Evolutionary conservation across 2,888 invertebrate species (phyloP).

Genomic region (Campoplex nolae): DNA sequence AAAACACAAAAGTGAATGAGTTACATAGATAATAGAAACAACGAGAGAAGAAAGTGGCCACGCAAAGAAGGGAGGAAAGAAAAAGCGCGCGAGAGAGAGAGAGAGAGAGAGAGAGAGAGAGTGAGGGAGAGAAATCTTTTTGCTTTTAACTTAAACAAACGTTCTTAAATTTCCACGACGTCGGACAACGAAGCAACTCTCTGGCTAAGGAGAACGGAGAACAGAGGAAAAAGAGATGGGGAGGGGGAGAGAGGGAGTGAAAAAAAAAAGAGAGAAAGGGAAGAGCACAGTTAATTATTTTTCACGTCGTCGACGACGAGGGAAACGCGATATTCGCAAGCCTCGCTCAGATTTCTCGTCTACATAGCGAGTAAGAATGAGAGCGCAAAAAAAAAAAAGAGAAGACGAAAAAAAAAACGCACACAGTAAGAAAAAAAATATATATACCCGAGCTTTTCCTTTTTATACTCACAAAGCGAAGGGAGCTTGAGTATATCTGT

Average conservation of each 20-base stretch:
- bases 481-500: slow-evolving; percentile 41
- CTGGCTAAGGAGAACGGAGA: slow-evolving; percentile 19
- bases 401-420: neutral
- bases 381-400: slow-evolving; percentile 21
- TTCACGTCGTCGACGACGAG: slow-evolving; percentile 72
- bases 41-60: slow-evolving; percentile 40
- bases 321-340: slow-evolving; percentile 75
- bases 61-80: slow-evolving; percentile 10
- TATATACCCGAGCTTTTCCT: neutral
- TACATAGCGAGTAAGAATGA: slow-evolving; percentile 38
- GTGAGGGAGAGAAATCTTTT: slow-evolving; percentile 14
- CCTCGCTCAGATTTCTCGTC: slow-evolving; percentile 69
- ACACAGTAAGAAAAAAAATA: neutral
- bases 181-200: slow-evolving; percentile 51
- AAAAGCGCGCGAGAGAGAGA: neutral
- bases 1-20: slow-evolving; percentile 12
- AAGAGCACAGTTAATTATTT: slow-evolving; percentile 79
- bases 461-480: slow-evolving; percentile 13
- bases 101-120: slow-evolving; percentile 35
- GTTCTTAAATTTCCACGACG: slow-evolving; percentile 79
- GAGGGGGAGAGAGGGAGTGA: slow-evolving; percentile 1
- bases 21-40: slow-evolving; percentile 53
- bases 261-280: neutral
- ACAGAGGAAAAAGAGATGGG: neutral
- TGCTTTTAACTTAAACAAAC: slow-evolving; percentile 80